These are phyloP conservation scores for Cacatua alba DNA, from an alignment of 2,113 vertebrate species.

Conservation along the genomic window DNA sequence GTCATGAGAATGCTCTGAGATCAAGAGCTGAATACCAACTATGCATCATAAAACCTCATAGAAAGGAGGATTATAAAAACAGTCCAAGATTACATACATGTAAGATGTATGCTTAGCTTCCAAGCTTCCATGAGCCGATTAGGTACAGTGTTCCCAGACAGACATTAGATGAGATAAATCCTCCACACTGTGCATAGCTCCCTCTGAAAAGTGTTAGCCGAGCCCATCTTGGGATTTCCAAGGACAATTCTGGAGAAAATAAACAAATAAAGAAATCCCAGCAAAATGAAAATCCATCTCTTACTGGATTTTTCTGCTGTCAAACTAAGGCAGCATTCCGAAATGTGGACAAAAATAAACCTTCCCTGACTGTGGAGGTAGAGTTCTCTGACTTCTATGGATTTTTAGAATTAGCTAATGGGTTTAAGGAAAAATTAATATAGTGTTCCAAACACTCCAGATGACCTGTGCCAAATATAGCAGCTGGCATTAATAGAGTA, in stretches of 20 bases:
- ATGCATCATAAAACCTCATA: not conserved
- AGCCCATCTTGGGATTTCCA: not conserved
- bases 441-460: slow-evolving; percentile 12
- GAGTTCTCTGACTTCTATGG: not conserved
- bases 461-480: slow-evolving; percentile 54
- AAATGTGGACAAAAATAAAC: not conserved
- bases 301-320: not conserved
- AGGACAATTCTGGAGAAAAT: not conserved
- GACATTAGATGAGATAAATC: not conserved
- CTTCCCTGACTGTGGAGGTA: not conserved
- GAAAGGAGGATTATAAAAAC: not conserved
- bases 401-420: slow-evolving; percentile 40
- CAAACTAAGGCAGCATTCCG: not conserved
- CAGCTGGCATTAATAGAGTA: slow-evolving; percentile 68
- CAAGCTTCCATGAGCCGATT: not conserved
- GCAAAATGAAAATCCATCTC: not conserved
- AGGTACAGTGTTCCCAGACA: not conserved
- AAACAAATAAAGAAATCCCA: not conserved
- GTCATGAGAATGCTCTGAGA: not conserved
- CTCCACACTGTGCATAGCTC: not conserved
- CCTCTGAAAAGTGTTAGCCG: not conserved
- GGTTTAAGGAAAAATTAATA: slow-evolving; percentile 48
- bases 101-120: not conserved
- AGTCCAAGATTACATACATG: not conserved
- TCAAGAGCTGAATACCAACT: not conserved